Base-by-base conservation (phyloP, 2,113 vertebrate species). In the Actenoides lindsayi region DNA sequence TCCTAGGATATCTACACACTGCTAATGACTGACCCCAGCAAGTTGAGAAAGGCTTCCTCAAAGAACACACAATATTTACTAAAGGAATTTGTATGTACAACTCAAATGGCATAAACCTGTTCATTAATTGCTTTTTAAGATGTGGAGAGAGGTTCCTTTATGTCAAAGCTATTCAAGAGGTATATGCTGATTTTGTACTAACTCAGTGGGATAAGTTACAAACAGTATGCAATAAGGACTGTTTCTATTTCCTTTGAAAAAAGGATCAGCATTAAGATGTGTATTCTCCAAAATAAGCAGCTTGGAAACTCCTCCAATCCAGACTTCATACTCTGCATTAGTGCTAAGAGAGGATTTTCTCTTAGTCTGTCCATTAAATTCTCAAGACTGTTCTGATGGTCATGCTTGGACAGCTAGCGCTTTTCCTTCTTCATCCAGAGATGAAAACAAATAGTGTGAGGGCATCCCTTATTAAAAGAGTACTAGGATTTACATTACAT, bases 241-340 rank as follows among this genome's bases (percentile, higher is more conserved):
- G 20, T 31, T 62, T 17, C 28, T 31, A 46, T 37, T 44, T 83
- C 56, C 30, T 79, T 39, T 56, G 28, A 51, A 75, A 75, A 63
- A 85, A 78, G 13, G 3, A 23, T 64, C 4, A 1, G 5, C 46
- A 85, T 39, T 62, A 71, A 82, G 11, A 28, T 25, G 28, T 50
- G 12, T 10, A 59, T 76, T 75, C n/a, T 80, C 27, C 28, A 88
- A 86, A 89, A 79, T 4, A 7, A 63, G 69, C 5, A 57, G 41
- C 60, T 69, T 24, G 8, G 16, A 91, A 93, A 53, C n/a, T 57
- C 5, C 25, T 54, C 31, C 48, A 71, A 50, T 25, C 11, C 28
- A 63, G 27, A 76, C n/a, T 16, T 92, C 28, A 21, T 24, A 33
- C 19, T 67, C 20, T 4, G 1, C 0, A 0, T 60, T 27, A 56